A percentile compares a stretch with the other conserved stretches of the same genome.
Evolutionary conservation across 2,797 vertebrate genomes (phyloP).

Genomic region (Mastacembelus armatus): DNA sequence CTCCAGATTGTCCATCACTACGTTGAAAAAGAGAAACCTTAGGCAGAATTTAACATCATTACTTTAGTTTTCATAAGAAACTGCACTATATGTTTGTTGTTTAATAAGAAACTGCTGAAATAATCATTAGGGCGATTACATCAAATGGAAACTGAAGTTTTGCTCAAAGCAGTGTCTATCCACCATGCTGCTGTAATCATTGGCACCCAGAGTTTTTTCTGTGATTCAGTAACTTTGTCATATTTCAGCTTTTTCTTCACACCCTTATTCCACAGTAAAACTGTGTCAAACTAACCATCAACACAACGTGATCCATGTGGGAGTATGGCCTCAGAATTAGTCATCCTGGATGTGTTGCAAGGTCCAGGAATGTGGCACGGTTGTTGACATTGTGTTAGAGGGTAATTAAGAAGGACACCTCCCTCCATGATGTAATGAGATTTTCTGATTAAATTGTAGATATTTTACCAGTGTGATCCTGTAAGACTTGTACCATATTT

Average conservation of each 20-base stretch:
- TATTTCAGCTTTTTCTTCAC: constrained; percentile 62
- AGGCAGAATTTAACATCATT: not conserved
- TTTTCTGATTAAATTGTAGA: constrained; percentile 37
- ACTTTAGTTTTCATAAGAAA: not conserved
- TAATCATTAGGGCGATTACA: constrained; percentile 4
- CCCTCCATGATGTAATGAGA: constrained; percentile 45
- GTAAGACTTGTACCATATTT: not conserved
- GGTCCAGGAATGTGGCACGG: constrained; percentile 43
- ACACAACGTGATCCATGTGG: constrained; percentile 37
- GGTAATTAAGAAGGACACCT: constrained; percentile 54
- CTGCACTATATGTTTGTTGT: not conserved
- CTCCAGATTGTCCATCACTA: no score
- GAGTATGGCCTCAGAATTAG: constrained; percentile 59
- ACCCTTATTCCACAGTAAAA: constrained; percentile 61
- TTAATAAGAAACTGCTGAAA: constrained; percentile 7
- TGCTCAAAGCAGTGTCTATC: constrained; percentile 56
- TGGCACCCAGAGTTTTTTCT: constrained; percentile 60
- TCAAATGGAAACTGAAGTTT: constrained; percentile 47
- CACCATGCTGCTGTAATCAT: constrained; percentile 51
- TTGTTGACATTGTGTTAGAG: constrained; percentile 59
- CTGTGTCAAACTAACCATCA: constrained; percentile 36
- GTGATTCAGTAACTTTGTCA: constrained; percentile 68
- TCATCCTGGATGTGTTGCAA: constrained; percentile 70
- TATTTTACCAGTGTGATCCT: constrained; percentile 29
- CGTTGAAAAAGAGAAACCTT: no score